A percentile compares a stretch with the other conserved stretches of the same genome.
phyloP scores from a whole-genome alignment of 2,888 invertebrate species.

The Dynastes hyllus region DNA sequence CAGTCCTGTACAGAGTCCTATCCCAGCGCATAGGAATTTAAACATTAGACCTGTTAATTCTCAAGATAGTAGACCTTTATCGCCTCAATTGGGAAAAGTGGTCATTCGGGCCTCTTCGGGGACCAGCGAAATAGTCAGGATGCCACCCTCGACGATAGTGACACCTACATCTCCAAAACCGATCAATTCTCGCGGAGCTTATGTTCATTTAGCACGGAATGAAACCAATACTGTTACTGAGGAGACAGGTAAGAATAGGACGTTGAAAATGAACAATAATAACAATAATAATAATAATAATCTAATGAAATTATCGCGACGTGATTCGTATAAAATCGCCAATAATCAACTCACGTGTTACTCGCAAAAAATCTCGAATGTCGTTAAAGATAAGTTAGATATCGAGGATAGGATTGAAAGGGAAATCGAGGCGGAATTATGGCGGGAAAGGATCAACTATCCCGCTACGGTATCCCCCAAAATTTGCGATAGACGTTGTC shows the following conservation, averaged over 20 bases:
- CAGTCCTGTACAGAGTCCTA: conserved; percentile 72
- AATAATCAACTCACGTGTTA: conserved; percentile 82
- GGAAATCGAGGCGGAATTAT: conserved; percentile 77
- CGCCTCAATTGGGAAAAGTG: conserved; percentile 79
- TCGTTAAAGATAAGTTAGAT: conserved; percentile 66
- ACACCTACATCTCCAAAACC: conserved; percentile 73
- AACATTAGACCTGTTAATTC: conserved; percentile 69
- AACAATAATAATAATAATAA: conserved; percentile 68
- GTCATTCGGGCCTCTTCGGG: conserved; percentile 70
- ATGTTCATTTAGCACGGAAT: conserved; percentile 77
- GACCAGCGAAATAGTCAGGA: conserved; percentile 75
- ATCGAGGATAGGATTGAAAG: conserved; percentile 75
- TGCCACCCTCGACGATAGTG: conserved; percentile 78
- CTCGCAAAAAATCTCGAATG: conserved; percentile 76
- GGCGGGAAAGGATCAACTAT: conserved; percentile 82
- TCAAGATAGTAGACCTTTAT: conserved; percentile 71
- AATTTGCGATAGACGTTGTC: conserved; percentile 68
- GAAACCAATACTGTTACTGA: neutral
- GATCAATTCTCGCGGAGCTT: conserved; percentile 74
- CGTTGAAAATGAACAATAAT: conserved; percentile 17
- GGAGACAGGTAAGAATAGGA: conserved; percentile 21
- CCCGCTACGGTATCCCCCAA: conserved; percentile 79
- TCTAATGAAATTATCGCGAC: conserved; percentile 80
- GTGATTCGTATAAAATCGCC: conserved; percentile 89
- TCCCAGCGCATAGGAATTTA: conserved; percentile 69